A percentile compares a stretch with the other conserved stretches of the same genome.
Conservation (phyloP, 2,113 vertebrate genomes). For the Gallinago undulata region DNA sequence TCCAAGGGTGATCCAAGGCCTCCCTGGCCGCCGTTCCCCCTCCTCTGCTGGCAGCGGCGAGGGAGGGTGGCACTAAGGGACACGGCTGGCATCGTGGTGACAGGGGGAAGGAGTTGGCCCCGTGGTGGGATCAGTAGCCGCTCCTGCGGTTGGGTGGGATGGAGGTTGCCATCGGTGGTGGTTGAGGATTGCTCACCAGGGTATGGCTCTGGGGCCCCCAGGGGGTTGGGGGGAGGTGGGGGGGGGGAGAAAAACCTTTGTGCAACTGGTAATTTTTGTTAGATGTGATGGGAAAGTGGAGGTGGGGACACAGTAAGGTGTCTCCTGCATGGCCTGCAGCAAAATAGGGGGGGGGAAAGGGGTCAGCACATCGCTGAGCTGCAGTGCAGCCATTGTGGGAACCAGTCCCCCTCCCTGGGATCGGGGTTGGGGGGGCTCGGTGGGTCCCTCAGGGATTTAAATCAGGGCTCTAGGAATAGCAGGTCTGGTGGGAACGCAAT, state of each 20-base stretch:
- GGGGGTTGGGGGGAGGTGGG: too few species aligned
- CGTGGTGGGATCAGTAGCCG: rapidly evolving
- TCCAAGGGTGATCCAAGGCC: background rate
- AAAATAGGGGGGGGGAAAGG: background rate
- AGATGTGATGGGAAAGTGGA: rapidly evolving
- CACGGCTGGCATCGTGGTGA: rapidly evolving
- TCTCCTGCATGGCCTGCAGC: background rate
- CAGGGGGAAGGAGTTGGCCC: background rate
- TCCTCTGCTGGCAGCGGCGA: rapidly evolving
- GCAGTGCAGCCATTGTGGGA: background rate
- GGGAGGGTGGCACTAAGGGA: background rate
- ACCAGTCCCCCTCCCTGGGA: background rate
- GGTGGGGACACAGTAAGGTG: rapidly evolving
- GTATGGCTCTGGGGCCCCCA: background rate
- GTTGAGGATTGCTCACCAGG: background rate
- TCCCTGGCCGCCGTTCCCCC: rapidly evolving
- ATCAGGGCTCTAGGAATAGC: background rate
- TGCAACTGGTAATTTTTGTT: background rate
- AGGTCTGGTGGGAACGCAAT: background rate
- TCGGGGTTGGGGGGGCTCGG: background rate
- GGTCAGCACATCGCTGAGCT: background rate
- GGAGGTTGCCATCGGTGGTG: background rate
- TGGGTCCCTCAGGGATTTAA: background rate
- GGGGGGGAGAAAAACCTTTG: background rate
- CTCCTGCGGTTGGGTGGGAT: background rate